These are phyloP conservation scores for Lonchura striata DNA, from an alignment of 2,113 vertebrate genomes.

Conservation along the genomic window DNA sequence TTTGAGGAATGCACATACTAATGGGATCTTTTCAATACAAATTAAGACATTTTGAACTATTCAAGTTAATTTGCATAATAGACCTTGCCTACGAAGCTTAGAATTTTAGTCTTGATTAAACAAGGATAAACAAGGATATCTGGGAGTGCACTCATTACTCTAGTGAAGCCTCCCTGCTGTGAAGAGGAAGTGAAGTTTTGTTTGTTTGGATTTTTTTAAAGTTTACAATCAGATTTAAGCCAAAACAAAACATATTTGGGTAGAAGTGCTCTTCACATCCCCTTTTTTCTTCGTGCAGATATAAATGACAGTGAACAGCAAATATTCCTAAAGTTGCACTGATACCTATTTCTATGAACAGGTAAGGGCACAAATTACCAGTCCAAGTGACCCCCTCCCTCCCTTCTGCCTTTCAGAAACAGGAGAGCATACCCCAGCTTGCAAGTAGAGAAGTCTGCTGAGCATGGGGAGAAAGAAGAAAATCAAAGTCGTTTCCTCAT, in stretches of 20 bases:
- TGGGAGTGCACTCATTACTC: neutral
- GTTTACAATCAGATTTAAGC: neutral
- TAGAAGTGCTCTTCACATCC: neutral
- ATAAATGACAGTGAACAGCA: neutral
- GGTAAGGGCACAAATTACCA: neutral
- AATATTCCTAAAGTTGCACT: neutral
- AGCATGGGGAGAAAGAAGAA: neutral
- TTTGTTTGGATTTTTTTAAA: neutral
- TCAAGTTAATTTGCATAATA: constrained; percentile 26
- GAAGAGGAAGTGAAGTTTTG: neutral
- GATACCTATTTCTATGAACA: neutral
- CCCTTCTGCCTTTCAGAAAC: neutral
- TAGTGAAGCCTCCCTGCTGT: neutral
- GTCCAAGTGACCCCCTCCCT: neutral
- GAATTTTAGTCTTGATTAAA: neutral
- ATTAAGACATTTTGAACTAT: constrained; percentile 18
- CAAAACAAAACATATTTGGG: neutral
- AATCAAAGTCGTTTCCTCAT: neutral
- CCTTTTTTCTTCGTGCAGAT: neutral
- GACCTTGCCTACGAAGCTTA: constrained; percentile 4
- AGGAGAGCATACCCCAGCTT: neutral
- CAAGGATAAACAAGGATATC: neutral
- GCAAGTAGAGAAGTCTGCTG: neutral
- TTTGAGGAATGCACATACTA: constrained; percentile 21
- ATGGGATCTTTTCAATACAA: constrained; percentile 17